These are phyloP conservation scores for Sorex fumeus DNA, from an alignment of 2,113 vertebrate species.

Conservation along the genomic window DNA sequence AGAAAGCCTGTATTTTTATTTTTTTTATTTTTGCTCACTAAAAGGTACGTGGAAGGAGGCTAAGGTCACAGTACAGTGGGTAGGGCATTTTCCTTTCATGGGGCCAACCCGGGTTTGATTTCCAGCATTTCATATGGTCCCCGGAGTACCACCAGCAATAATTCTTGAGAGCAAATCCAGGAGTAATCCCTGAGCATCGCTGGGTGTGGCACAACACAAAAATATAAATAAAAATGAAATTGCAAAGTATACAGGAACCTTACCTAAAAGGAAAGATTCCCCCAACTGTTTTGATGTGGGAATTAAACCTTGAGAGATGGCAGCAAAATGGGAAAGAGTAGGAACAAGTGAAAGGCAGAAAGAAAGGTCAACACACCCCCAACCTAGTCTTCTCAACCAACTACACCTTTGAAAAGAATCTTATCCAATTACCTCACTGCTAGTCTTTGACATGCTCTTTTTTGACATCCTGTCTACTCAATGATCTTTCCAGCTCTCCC, in stretches of 20 bases:
- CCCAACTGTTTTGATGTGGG: slow-evolving; percentile 42
- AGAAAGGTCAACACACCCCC: not conserved
- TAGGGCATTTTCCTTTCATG: too few species aligned
- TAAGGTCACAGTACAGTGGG: too few species aligned
- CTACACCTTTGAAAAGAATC: slow-evolving; percentile 39
- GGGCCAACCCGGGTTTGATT: too few species aligned
- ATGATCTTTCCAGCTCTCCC: not conserved
- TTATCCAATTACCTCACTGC: not conserved
- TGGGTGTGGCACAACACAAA: too few species aligned
- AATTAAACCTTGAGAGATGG: not conserved
- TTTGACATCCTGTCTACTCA: slow-evolving; percentile 44
- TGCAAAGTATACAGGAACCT: not conserved
- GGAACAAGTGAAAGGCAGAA: slow-evolving; percentile 8
- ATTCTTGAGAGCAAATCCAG: too few species aligned
- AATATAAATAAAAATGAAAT: too few species aligned
- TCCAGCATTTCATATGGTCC: too few species aligned
- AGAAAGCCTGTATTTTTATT: not conserved
- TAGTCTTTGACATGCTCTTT: slow-evolving; percentile 49
- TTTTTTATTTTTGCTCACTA: slow-evolving; percentile 27
- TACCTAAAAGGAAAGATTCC: slow-evolving; percentile 44
- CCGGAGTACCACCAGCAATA: too few species aligned
- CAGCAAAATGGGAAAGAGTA: too few species aligned
- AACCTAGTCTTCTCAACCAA: slow-evolving; percentile 39
- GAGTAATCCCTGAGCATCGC: too few species aligned
- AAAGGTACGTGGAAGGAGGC: slow-evolving; percentile 6